Percentiles rank a stretch among this genome's conserved stretches.
phyloP scores from a whole-genome alignment of 1,140 invertebrate genomes.

The Triops longicaudatus region DNA sequence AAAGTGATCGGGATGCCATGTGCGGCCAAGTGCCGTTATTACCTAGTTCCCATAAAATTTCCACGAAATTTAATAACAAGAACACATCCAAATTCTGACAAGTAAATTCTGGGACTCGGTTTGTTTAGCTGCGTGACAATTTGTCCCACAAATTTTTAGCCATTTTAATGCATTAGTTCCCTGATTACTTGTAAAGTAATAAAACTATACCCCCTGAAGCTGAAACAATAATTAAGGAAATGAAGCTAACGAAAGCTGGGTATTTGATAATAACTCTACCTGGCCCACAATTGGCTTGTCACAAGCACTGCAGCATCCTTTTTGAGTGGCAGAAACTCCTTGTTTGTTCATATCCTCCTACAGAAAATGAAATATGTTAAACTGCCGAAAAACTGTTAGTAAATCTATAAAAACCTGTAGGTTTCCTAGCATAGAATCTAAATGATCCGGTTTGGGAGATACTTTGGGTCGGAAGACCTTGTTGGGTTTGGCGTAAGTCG shows the following conservation, averaged over 20 bases:
- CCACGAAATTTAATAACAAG: not conserved
- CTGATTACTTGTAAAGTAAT: not conserved
- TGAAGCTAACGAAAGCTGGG: conserved; percentile 28
- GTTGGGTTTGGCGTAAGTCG: conserved; percentile 61
- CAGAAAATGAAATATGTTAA: conserved; percentile 21
- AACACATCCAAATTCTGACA: conserved; percentile 1
- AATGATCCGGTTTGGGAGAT: conserved; percentile 46
- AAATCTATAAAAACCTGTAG: conserved; percentile 48
- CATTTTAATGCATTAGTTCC: not conserved
- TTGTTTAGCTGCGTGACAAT: too few species aligned
- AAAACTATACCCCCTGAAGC: not conserved
- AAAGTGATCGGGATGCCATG: conserved; percentile 99
- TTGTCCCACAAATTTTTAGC: not conserved
- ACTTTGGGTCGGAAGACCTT: conserved; percentile 44
- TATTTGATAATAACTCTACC: conserved; percentile 44
- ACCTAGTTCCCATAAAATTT: conserved; percentile 45
- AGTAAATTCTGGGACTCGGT: too few species aligned
- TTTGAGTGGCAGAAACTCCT: conserved; percentile 93
- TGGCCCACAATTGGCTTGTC: conserved; percentile 97
- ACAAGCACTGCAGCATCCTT: conserved; percentile 95
- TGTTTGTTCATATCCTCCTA: conserved; percentile 87
- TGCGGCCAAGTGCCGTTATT: conserved; percentile 91
- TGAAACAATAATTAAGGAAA: conserved; percentile 24
- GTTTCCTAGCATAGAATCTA: conserved; percentile 89
- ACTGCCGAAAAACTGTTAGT: conserved; percentile 20